phyloP scores from a whole-genome alignment of 2,888 invertebrate species.

The Formica aserva region DNA sequence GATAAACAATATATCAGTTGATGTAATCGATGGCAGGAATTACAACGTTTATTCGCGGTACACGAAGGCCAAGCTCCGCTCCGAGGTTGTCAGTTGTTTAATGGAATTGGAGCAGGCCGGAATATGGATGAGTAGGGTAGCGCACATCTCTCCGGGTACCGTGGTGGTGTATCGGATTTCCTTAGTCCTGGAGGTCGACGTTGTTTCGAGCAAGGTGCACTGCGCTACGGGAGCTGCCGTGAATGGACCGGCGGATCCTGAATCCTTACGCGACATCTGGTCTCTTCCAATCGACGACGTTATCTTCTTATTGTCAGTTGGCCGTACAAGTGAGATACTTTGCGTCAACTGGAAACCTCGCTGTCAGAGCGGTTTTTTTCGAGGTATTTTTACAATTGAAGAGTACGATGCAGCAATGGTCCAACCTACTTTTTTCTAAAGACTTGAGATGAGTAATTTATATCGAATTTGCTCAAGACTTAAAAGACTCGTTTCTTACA shows the following conservation, averaged over 20 bases:
- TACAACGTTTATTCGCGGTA: neutral
- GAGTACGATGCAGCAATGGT: too few species aligned
- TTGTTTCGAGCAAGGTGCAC: conserved; percentile 69
- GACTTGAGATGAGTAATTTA: neutral
- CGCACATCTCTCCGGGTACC: conserved; percentile 59
- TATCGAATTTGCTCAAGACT: neutral
- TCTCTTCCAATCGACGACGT: conserved; percentile 55
- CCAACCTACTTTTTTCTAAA: neutral
- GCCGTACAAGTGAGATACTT: neutral
- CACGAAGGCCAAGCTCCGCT: neutral
- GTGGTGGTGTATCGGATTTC: conserved; percentile 71
- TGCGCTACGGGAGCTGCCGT: conserved; percentile 66
- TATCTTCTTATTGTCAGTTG: conserved; percentile 63
- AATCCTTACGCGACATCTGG: conserved; percentile 76
- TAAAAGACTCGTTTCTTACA: neutral
- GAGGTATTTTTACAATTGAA: neutral
- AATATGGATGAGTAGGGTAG: conserved; percentile 67
- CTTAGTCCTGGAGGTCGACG: conserved; percentile 74
- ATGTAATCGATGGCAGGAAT: conserved; percentile 28
- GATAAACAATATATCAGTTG: neutral
- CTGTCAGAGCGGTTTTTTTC: neutral
- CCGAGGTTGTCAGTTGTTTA: conserved; percentile 24
- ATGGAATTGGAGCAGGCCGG: conserved; percentile 61
- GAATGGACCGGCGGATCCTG: conserved; percentile 70
- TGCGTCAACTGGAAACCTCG: conserved; percentile 2